Evolutionary conservation across 2,113 vertebrate genomes (phyloP).

Genomic region (Macaca fascicularis): T2T-MFA8v1.1 NC_088386.1:22043001-22043500

Average conservation of each 20-base stretch:
- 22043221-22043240: neutral
- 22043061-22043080: neutral
- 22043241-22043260: neutral
- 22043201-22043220: neutral
- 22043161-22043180: neutral
- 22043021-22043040: neutral
- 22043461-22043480: too few relatives aligned
- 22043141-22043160: neutral
- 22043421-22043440: too few relatives aligned
- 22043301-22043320: too few relatives aligned
- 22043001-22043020: neutral
- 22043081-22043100: neutral
- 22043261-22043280: neutral
- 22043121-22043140: neutral
- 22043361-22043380: too few relatives aligned
- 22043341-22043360: too few relatives aligned
- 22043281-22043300: too few relatives aligned
- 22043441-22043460: too few relatives aligned
- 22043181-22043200: neutral
- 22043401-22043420: too few relatives aligned
- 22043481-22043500: too few relatives aligned
- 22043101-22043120: neutral
- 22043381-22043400: too few relatives aligned
- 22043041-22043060: neutral
- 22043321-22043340: too few relatives aligned